Conservation (phyloP, 1,140 invertebrate genomes). For the Holcopasites calliopsidis region DNA sequence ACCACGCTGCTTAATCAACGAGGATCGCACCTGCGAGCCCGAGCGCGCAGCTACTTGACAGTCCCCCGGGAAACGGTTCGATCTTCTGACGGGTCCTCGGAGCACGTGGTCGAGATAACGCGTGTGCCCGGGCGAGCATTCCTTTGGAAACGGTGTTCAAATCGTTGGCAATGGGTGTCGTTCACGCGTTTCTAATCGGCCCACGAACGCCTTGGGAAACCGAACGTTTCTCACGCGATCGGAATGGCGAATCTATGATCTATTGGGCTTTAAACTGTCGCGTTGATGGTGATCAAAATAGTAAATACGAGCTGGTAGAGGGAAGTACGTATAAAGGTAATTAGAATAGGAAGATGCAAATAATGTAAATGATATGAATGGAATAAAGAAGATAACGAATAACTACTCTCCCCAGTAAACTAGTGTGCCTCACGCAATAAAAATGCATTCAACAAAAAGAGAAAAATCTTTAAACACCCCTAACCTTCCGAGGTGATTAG, state of each 20-base stretch:
- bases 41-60: slow-evolving; percentile 13
- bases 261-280: neutral
- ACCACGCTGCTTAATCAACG: slow-evolving; percentile 32
- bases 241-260: slow-evolving; percentile 8
- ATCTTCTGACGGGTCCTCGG: slow-evolving; percentile 12
- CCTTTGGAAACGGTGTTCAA: slow-evolving; percentile 15
- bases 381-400: too few relatives aligned
- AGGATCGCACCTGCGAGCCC: slow-evolving; percentile 30
- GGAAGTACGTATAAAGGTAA: too few relatives aligned
- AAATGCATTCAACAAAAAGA: neutral
- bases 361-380: too few relatives aligned
- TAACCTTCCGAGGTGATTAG: neutral
- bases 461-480: neutral
- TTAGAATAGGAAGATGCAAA: too few relatives aligned
- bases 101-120: slow-evolving; percentile 37
- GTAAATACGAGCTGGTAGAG: neutral
- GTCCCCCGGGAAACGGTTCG: slow-evolving; percentile 8
- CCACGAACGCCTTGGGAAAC: neutral
- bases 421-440: too few relatives aligned
- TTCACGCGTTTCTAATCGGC: slow-evolving; percentile 25
- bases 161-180: slow-evolving; percentile 27
- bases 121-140: slow-evolving; percentile 37
- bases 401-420: too few relatives aligned
- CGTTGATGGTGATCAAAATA: neutral
- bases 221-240: neutral